A percentile compares a stretch with the other conserved stretches of the same genome.
phyloP scores from a whole-genome alignment of 1,140 invertebrate species.

The Lamellibrachia luymesi region DNA sequence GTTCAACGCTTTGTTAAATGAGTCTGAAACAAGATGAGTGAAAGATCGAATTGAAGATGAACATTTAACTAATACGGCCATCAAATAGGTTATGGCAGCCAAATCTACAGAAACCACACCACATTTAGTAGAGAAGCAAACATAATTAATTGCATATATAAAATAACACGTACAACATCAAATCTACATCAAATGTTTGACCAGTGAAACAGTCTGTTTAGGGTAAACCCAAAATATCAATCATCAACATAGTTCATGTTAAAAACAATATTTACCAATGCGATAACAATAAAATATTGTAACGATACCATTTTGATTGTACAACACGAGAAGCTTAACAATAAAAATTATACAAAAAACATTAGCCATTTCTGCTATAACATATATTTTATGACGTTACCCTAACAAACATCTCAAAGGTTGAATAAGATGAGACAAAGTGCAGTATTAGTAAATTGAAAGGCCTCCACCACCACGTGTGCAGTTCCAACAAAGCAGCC shows the following conservation, averaged over 20 bases:
- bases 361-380: background rate
- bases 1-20: too few species aligned
- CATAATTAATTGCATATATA: background rate
- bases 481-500: background rate
- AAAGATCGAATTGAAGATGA: too few species aligned
- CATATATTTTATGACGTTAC: background rate
- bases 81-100: background rate
- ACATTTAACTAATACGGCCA: background rate
- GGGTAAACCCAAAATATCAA: background rate
- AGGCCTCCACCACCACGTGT: too few species aligned
- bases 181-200: background rate
- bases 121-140: constrained; percentile 1
- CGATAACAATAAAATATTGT: too few species aligned
- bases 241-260: background rate
- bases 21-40: too few species aligned
- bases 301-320: background rate
- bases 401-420: background rate
- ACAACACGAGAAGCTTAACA: too few species aligned
- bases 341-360: too few species aligned
- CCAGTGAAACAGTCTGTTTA: background rate
- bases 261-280: background rate
- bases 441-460: background rate
- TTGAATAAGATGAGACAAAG: background rate
- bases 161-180: background rate
- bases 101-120: background rate